These are phyloP conservation scores for Plagodis pulveraria DNA, from an alignment of 2,888 invertebrate genomes.

Conservation along the genomic window DNA sequence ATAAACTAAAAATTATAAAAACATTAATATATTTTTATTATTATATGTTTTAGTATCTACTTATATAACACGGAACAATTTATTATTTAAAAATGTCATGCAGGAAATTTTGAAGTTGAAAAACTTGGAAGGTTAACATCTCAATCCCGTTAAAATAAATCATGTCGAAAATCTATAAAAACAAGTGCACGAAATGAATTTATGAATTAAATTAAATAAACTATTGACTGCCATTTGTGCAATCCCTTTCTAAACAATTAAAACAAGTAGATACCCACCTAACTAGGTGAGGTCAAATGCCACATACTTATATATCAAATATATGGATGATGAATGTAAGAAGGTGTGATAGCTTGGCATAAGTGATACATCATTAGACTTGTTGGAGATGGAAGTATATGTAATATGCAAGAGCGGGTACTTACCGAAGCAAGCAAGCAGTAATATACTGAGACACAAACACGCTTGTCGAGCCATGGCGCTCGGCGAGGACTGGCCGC, in stretches of 20 bases:
- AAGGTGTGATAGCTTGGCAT: constrained; percentile 7
- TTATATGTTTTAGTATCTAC: no score
- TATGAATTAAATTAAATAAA: not conserved
- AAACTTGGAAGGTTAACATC: no score
- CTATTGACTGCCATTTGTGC: not conserved
- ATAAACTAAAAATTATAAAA: no score
- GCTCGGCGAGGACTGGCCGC: constrained; percentile 79
- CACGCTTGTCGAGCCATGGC: constrained; percentile 84
- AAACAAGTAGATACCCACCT: not conserved
- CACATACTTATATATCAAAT: constrained; percentile 4
- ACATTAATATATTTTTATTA: no score
- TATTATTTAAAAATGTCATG: no score
- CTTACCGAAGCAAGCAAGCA: constrained; percentile 80
- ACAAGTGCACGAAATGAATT: no score
- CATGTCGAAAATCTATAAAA: no score
- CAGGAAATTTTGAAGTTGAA: no score
- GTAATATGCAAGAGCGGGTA: constrained; percentile 44
- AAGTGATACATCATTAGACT: constrained; percentile 8
- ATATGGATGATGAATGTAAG: not conserved
- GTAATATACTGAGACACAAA: constrained; percentile 78
- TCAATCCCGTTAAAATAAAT: no score
- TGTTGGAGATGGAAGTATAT: not conserved
- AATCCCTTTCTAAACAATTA: constrained; percentile 17
- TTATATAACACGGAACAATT: no score
- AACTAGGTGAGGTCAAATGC: constrained; percentile 5